Evolutionary conservation across 2,113 vertebrate genomes (phyloP).

Genomic region (Gopherus evgoodei): DNA sequence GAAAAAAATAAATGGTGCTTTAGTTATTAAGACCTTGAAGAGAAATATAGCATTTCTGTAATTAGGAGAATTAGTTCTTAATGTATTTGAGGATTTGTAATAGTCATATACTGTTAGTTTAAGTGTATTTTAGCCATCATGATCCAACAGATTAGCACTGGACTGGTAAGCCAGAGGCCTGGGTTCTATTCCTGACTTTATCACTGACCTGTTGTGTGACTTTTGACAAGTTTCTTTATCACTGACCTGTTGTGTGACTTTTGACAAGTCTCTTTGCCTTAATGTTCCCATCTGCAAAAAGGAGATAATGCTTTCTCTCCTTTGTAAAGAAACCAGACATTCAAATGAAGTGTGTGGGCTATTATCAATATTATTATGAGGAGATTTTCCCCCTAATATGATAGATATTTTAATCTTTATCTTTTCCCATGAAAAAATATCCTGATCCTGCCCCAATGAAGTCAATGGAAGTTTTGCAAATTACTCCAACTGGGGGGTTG

Average conservation of each 20-base stretch:
- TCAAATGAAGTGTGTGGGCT: not conserved
- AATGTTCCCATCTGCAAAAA: not conserved
- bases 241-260: not conserved
- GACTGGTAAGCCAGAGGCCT: not conserved
- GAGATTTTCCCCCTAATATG: not conserved
- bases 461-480: conserved; percentile 39
- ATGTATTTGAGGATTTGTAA: not conserved
- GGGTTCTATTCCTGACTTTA: not conserved
- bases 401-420: not conserved
- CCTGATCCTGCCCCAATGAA: not conserved
- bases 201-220: not conserved
- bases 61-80: not conserved
- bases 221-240: not conserved
- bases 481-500: not conserved
- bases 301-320: not conserved
- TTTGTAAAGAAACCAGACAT: not conserved
- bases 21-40: not conserved
- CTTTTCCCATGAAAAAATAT: not conserved
- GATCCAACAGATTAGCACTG: not conserved
- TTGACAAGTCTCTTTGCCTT: not conserved
- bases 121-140: no score
- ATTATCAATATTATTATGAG: not conserved
- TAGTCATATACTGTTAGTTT: not conserved
- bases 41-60: not conserved
- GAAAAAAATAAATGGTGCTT: not conserved